Conservation (phyloP, 2,888 invertebrate species). For the Neoscelio sp. region DNA sequence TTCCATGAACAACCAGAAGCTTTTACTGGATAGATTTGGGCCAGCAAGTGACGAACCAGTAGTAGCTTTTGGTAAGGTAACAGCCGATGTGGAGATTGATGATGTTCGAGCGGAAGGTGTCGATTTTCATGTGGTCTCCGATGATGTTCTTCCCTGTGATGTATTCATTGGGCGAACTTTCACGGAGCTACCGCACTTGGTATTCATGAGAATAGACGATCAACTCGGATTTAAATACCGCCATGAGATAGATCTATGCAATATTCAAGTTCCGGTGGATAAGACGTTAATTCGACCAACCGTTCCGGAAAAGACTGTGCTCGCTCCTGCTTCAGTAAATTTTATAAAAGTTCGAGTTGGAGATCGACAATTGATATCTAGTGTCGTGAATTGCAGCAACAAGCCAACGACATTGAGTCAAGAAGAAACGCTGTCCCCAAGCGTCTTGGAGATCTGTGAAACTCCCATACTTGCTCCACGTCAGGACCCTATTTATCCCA, state of each 20-base stretch:
- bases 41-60: not conserved
- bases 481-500: too few species aligned
- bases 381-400: not conserved
- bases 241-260: not conserved
- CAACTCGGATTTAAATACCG: not conserved
- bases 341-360: too few species aligned
- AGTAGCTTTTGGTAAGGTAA: slow-evolving; percentile 20
- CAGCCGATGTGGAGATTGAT: not conserved
- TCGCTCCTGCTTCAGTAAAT: too few species aligned
- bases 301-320: too few species aligned
- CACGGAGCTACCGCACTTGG: not conserved
- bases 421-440: too few species aligned
- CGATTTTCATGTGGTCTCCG: too few species aligned
- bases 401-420: too few species aligned
- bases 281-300: too few species aligned
- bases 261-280: not conserved
- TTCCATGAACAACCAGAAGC: not conserved
- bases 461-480: too few species aligned
- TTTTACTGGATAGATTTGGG: slow-evolving; percentile 47
- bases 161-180: not conserved
- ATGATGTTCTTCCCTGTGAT: not conserved
- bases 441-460: too few species aligned
- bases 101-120: too few species aligned
- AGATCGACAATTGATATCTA: too few species aligned
- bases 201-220: not conserved